Percentiles rank a stretch among this genome's conserved stretches.
Evolutionary conservation across 2,113 vertebrate species (phyloP).

Genomic region (Romanogobio albipinnatus): DNA sequence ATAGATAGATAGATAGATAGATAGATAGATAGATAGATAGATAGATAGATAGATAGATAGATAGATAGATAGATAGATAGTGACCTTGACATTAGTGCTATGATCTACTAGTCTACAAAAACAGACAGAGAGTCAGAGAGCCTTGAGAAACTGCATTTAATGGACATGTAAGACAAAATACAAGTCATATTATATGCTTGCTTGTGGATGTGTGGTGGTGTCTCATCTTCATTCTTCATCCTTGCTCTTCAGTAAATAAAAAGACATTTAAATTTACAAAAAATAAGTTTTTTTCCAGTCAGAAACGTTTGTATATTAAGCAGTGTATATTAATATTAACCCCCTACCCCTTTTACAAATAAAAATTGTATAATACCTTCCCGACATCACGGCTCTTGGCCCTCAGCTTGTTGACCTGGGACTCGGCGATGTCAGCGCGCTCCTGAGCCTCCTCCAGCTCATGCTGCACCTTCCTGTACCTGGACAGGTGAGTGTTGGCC

Average conservation of each 20-base stretch:
- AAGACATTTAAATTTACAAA: too few relatives aligned
- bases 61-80: too few relatives aligned
- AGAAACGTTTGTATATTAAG: too few relatives aligned
- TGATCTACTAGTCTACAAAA: neutral
- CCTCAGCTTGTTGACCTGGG: constrained; percentile 81
- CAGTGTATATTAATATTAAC: too few relatives aligned
- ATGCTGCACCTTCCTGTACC: too few relatives aligned
- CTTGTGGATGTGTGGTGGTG: constrained; percentile 43
- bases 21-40: too few relatives aligned
- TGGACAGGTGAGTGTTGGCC: too few relatives aligned
- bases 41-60: too few relatives aligned
- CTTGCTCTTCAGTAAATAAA: constrained; percentile 18
- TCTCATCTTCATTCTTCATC: constrained; percentile 14
- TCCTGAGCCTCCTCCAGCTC: too few relatives aligned
- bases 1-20: too few relatives aligned
- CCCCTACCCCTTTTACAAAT: too few relatives aligned
- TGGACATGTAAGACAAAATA: constrained; percentile 44
- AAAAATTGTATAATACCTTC: constrained; percentile 61
- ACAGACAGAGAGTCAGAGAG: neutral
- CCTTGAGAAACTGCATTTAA: constrained; percentile 5
- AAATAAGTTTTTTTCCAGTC: too few relatives aligned
- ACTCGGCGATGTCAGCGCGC: constrained; percentile 81
- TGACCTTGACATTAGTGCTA: neutral
- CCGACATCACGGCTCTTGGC: constrained; percentile 73
- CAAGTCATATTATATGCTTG: constrained; percentile 71